phyloP scores from a whole-genome alignment of 1,140 invertebrate species.

The Colletes latitarsis region DNA sequence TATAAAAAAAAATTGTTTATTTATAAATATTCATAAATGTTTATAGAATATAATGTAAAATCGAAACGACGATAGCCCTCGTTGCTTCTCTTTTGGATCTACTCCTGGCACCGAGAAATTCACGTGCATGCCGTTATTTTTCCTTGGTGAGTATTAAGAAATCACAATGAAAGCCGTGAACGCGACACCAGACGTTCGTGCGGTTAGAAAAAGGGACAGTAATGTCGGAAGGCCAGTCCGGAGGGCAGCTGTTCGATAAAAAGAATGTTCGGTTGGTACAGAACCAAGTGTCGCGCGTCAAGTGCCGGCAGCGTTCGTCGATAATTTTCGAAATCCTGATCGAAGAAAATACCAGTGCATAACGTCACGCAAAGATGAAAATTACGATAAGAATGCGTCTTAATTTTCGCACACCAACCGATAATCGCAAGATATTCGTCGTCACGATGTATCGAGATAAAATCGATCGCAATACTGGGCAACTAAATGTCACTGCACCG shows the following conservation, averaged over 20 bases:
- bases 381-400: not conserved
- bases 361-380: not conserved
- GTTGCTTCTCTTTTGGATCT: too few species aligned
- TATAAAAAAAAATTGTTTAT: too few species aligned
- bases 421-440: not conserved
- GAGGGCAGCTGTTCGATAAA: conserved; percentile 40
- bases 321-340: not conserved
- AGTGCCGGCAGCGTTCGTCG: not conserved
- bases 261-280: conserved; percentile 1
- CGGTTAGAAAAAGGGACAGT: conserved; percentile 21
- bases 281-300: not conserved
- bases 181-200: not conserved
- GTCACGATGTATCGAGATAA: not conserved
- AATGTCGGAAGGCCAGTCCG: conserved; percentile 11
- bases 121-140: not conserved
- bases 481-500: too few species aligned
- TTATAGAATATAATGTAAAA: too few species aligned
- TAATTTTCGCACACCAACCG: not conserved
- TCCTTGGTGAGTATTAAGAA: conserved; percentile 9
- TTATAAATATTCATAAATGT: too few species aligned
- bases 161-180: conserved; percentile 22
- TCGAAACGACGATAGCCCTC: too few species aligned
- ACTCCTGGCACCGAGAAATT: not conserved
- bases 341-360: not conserved
- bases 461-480: not conserved